Evolutionary conservation across 2,888 invertebrate species (phyloP).

Genomic region (Hyposoter didymator): DNA sequence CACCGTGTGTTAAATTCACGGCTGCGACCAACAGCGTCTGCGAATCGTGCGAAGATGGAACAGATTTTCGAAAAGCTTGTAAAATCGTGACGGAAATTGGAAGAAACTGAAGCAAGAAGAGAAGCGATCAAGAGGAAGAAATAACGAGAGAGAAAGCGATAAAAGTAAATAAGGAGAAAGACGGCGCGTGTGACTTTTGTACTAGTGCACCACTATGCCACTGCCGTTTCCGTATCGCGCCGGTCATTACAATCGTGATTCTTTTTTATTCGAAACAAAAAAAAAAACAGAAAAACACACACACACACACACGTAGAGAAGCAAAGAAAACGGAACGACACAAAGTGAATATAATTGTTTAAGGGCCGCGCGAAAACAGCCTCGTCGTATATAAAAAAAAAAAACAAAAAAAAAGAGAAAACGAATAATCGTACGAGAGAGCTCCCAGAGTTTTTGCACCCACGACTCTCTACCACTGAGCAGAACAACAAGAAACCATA

Average conservation of each 20-base stretch:
- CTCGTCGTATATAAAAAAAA: conserved; percentile 23
- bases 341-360: conserved; percentile 49
- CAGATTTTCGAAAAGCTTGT: not conserved
- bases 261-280: conserved; percentile 57
- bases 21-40: not conserved
- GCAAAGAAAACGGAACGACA: conserved; percentile 21
- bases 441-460: not conserved
- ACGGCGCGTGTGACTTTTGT: conserved; percentile 80
- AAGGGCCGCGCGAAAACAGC: conserved; percentile 36
- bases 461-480: not conserved
- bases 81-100: conserved; percentile 11
- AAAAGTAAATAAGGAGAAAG: conserved; percentile 60
- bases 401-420: not conserved
- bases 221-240: conserved; percentile 77
- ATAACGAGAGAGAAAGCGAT: conserved; percentile 6
- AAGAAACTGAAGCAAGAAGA: conserved; percentile 38
- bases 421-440: conserved; percentile 16
- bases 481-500: not conserved
- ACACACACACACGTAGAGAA: not conserved
- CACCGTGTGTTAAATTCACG: not conserved
- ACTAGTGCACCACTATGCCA: conserved; percentile 84
- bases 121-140: conserved; percentile 9
- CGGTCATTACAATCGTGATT: conserved; percentile 66
- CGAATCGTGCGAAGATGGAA: not conserved
- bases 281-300: conserved; percentile 19